Evolutionary conservation across 2,888 invertebrate species (phyloP), one percentile per base, ranked within the genome.

Genomic region (Rhorus exstirpatorius): DNA sequence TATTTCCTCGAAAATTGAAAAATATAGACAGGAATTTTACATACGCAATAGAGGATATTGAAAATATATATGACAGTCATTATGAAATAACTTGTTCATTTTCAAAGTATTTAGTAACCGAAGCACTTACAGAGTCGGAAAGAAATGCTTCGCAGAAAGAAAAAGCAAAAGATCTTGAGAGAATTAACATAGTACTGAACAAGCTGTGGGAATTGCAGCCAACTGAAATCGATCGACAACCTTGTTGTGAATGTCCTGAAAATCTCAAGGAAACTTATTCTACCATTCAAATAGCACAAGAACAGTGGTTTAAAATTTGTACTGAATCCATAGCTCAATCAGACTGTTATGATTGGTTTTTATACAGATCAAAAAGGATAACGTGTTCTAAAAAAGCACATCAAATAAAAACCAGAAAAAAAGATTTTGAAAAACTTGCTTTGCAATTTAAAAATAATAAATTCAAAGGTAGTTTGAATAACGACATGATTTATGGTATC

Each of bases 401-500:
- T 14, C 41, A 38, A 1, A 55, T 70, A 1, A 49, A 51, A 70
- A 70, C 41, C 8, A 3, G 70, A 14, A 17, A 6, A 19, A 14
- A 53, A 10, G 53, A 31, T 1, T 68, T 68, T 17, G 68, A 68
- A 49, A 21, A 12, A 53, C 53, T 68, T 35, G 68, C 68, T 21
- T 0, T 8, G 21, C 68, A 51, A 17, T 68, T 68, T 26, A 51
- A 35, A 12, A 55, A 68, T 12, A 12, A 58, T 0, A 58, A 61
- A 14, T 71, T 60, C 49, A 35, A 58, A 1, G 71, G 58, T 12
- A 71, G 17, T 17, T 17, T 71, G n/a, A 71, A 26, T 31, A 60
- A 71, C 35, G 71, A 58, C 2, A 60, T 71, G 71, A 46, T 35
- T 12, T 71, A 71, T 49, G 71, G 58, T 8, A 31, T 71, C 10